Evolutionary conservation across 2,113 vertebrate species (phyloP), one percentile per base, ranked within the genome.

Genomic region (Varanus salvator): DNA sequence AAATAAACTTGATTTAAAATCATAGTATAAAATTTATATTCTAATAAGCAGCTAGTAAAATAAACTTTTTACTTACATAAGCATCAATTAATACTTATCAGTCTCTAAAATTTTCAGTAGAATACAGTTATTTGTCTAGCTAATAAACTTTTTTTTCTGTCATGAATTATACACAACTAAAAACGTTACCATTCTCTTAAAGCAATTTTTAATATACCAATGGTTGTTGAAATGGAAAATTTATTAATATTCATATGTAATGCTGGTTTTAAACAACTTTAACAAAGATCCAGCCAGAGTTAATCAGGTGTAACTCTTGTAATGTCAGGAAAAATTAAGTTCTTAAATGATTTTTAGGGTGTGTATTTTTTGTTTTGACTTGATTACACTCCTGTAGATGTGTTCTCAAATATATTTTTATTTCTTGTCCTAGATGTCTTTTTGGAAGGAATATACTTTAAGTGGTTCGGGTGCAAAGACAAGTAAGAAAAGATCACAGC

Each of bases 361-460:
- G 14, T 21, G 25, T 27, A 8, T 6, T 27, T 29, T 86, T 23
- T 60, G 9, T 75, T 75, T 75, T 27, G n/a, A 11, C 2, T 31
- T 54, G 31, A n/a, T 34, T 23, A 50, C n/a, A 52, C 38, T 92
- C 3, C 9, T 29, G 72, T 52, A 90, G 87, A 66, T 44, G 3
- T 78, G 0, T 74, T 86, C 12, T 0, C 75, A 91, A 90, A 6
- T 11, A 60, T 50, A 21, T 25, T 87, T 88, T 19, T 93, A 88
- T 96, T 95, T 76, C 78, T 80, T 94, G 93, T 96, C 90, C 68
- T 87, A 99, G 99, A 96, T 97, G 69, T 50, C 2, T 1, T 99
- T 99, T 95, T 99, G 99, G 99, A 97, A 97, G 84, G 66, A 95
- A 9, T 99, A 99, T 93, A 97, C 90, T 8, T 50, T 6, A 44